phyloP scores from a whole-genome alignment of 2,797 vertebrate genomes.

The Manis crassicaudata region DNA sequence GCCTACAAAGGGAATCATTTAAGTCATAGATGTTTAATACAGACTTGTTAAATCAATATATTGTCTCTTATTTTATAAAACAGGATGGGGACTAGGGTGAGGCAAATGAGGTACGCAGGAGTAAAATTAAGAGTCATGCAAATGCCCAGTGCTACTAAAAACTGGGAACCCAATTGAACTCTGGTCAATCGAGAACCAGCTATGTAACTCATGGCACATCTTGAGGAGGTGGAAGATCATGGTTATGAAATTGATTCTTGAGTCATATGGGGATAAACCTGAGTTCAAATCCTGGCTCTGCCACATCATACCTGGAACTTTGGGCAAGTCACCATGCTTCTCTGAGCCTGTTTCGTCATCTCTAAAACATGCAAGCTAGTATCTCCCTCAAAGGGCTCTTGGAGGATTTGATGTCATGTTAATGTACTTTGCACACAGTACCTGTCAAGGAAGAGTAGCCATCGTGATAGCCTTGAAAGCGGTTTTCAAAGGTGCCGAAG shows the following conservation, averaged over 20 bases:
- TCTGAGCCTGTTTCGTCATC: neutral
- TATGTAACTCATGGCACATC: neutral
- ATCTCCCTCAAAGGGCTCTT: neutral
- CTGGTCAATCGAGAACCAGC: neutral
- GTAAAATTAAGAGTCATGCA: neutral
- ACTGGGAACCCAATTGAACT: neutral
- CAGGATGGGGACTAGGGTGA: fast-evolving
- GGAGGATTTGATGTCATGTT: neutral
- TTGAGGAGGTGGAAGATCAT: neutral
- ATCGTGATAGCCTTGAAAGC: neutral
- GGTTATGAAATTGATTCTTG: neutral
- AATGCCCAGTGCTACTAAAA: neutral
- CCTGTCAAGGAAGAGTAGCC: neutral
- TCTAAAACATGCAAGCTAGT: no score
- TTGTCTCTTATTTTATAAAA: neutral
- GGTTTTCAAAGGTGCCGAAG: neutral
- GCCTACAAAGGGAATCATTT: neutral
- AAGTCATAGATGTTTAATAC: neutral
- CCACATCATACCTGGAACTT: neutral
- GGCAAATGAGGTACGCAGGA: neutral
- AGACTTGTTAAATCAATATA: neutral
- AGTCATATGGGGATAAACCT: neutral
- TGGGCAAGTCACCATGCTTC: neutral
- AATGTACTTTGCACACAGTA: neutral
- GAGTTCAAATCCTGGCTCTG: neutral